phyloP scores from a whole-genome alignment of 1,140 invertebrate genomes.

The Atta texana region DNA sequence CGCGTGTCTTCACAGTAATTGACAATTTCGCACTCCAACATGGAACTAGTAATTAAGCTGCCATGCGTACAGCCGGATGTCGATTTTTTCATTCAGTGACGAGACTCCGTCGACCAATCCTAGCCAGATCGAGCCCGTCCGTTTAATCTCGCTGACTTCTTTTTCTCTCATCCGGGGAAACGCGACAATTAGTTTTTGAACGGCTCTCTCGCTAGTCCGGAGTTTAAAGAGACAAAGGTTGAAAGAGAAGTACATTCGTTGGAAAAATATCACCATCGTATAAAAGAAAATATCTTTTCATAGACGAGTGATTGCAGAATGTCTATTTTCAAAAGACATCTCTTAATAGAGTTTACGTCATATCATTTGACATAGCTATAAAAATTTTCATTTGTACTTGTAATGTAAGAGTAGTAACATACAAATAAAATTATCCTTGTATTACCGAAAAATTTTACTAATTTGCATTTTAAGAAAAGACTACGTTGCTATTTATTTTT shows the following conservation, averaged over 20 bases:
- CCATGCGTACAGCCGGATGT: conserved; percentile 49
- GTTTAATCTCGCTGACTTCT: conserved; percentile 6
- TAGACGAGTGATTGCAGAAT: neutral
- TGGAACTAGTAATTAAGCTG: conserved; percentile 66
- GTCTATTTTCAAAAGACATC: neutral
- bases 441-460: neutral
- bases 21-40: conserved; percentile 64
- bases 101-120: conserved; percentile 41
- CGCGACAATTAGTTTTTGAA: conserved; percentile 61
- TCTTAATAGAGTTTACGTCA: neutral
- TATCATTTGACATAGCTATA: neutral
- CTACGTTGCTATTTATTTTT: neutral
- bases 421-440: neutral
- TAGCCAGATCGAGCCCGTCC: neutral
- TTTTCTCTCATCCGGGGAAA: conserved; percentile 6
- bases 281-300: neutral
- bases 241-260: neutral
- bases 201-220: neutral
- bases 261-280: conserved; percentile 20
- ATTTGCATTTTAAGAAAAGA: neutral
- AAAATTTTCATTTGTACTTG: neutral
- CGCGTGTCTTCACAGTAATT: conserved; percentile 50
- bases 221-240: conserved; percentile 47
- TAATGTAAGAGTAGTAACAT: neutral
- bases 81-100: conserved; percentile 47